Percentiles rank a stretch among this genome's conserved stretches.
These are phyloP conservation scores for Stenoptilia bipunctidactyla DNA, from an alignment of 2,888 invertebrate species.

Conservation along the genomic window DNA sequence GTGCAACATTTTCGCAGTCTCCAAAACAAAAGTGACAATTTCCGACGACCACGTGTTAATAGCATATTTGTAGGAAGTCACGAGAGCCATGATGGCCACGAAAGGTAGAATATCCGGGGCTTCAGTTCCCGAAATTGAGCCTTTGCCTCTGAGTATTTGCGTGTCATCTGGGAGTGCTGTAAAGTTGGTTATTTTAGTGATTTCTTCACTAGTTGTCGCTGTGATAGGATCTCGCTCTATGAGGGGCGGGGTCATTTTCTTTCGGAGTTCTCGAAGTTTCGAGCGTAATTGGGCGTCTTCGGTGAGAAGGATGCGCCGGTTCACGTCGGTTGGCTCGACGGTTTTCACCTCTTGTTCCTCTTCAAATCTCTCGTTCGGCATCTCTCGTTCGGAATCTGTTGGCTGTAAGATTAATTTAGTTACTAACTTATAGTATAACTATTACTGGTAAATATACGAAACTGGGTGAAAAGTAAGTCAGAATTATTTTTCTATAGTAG, in stretches of 20 bases:
- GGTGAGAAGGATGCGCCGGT: slow-evolving; percentile 42
- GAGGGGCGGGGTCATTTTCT: slow-evolving; percentile 44
- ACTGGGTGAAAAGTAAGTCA: no score
- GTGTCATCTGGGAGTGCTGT: slow-evolving; percentile 70
- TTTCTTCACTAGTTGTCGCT: slow-evolving; percentile 54
- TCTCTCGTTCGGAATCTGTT: not conserved
- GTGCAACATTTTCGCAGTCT: slow-evolving; percentile 50
- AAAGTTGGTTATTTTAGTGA: slow-evolving; percentile 71
- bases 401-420: not conserved
- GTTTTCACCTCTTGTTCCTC: slow-evolving; percentile 32
- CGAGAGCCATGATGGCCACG: slow-evolving; percentile 70
- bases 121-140: slow-evolving; percentile 37
- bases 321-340: slow-evolving; percentile 32
- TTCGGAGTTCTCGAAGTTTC: slow-evolving; percentile 45
- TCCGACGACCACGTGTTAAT: slow-evolving; percentile 72
- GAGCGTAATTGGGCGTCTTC: slow-evolving; percentile 46
- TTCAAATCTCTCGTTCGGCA: slow-evolving; percentile 3
- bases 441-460: no score
- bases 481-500: no score
- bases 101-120: slow-evolving; percentile 59
- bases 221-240: slow-evolving; percentile 27
- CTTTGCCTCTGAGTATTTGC: slow-evolving; percentile 67
- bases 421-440: no score
- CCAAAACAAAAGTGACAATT: slow-evolving; percentile 71
- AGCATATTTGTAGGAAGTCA: slow-evolving; percentile 72